A percentile compares a stretch with the other conserved stretches of the same genome.
Conservation (phyloP, 2,888 invertebrate genomes). For the Clitarchus hookeri region DNA sequence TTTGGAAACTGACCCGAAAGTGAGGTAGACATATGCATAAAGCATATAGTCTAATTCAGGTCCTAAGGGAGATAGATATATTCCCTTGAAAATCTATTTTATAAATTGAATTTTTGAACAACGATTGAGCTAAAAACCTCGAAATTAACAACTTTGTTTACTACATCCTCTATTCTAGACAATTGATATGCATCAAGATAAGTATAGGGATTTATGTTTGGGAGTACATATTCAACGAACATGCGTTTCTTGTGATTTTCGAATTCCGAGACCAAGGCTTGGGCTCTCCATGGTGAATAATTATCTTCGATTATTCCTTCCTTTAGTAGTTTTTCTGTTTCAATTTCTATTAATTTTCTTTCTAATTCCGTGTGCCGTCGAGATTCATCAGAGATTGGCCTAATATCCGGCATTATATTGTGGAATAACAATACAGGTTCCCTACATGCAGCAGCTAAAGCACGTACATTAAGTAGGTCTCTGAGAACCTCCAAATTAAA, state of each 20-base stretch:
- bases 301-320: constrained; percentile 22
- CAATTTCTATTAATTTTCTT: constrained; percentile 20
- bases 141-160: not conserved
- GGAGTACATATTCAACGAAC: constrained; percentile 46
- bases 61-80: no score
- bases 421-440: constrained; percentile 4
- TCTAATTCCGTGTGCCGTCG: no score
- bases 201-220: constrained; percentile 45
- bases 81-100: no score
- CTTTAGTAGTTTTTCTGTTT: not conserved
- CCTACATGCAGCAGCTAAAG: not conserved
- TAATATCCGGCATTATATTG: constrained; percentile 10
- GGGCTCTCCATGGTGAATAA: constrained; percentile 31
- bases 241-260: constrained; percentile 43
- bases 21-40: no score
- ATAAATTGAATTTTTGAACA: no score
- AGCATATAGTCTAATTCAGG: no score
- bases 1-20: no score
- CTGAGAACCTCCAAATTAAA: constrained; percentile 25
- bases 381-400: no score
- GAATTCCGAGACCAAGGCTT: constrained; percentile 43
- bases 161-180: constrained; percentile 37
- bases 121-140: constrained; percentile 39
- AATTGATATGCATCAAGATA: constrained; percentile 38
- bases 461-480: not conserved